Percentiles rank a stretch among this genome's conserved stretches.
Conservation (phyloP, 2,113 vertebrate genomes). For the Tapirus terrestris region DNA sequence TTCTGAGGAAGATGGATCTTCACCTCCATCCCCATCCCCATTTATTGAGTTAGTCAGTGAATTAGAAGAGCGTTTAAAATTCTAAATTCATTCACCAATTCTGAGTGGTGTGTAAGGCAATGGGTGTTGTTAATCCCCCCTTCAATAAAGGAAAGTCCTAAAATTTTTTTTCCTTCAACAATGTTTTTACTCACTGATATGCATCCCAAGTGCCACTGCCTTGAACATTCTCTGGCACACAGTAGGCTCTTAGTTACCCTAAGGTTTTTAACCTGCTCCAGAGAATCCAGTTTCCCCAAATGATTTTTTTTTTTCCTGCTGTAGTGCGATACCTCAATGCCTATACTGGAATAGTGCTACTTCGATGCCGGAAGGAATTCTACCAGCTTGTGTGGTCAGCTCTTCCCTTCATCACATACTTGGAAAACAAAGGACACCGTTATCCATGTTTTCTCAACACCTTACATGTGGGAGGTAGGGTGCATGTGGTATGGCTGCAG, state of each 20-base stretch:
- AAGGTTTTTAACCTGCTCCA: background rate
- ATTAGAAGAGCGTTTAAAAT: constrained; percentile 28
- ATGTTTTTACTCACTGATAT: background rate
- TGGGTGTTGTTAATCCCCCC: background rate
- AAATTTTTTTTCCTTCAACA: background rate
- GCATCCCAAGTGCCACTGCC: background rate
- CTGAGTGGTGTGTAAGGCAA: background rate
- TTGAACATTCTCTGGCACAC: background rate
- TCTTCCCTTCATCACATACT: constrained; percentile 91
- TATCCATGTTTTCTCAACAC: constrained; percentile 92
- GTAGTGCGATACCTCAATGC: constrained; percentile 96
- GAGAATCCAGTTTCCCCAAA: background rate
- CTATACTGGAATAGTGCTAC: constrained; percentile 93
- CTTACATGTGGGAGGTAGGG: constrained; percentile 94
- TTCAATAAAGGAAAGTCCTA: background rate
- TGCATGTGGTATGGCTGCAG: background rate
- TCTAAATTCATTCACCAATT: background rate
- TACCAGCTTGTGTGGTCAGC: constrained; percentile 93
- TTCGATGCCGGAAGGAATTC: constrained; percentile 92
- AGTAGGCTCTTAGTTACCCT: background rate
- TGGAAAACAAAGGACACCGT: constrained; percentile 88
- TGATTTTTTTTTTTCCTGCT: background rate
- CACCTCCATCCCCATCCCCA: too few relatives aligned
- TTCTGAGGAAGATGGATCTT: background rate
- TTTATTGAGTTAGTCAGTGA: background rate